Base-by-base conservation (phyloP, 2,797 vertebrate species). In the Pipistrellus kuhlii region DNA sequence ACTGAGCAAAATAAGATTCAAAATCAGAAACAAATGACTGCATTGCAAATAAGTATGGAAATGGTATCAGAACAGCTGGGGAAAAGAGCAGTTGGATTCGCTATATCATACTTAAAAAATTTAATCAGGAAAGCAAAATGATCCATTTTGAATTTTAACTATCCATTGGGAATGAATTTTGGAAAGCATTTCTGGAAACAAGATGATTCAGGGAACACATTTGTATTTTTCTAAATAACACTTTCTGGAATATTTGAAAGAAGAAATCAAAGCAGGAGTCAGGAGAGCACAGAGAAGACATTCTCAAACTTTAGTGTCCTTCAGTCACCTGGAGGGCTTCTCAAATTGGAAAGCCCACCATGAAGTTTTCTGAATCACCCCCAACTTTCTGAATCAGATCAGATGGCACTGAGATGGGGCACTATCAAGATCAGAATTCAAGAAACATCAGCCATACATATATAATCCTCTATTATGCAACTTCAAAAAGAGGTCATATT, bases 1-100 rank as follows among this genome's bases (percentile, higher is more conserved):
- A 30, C 80, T 72, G 64, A 91, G 55, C 46, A 91, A 93, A 88
- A 30, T 88, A 90, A 94, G 9, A 92, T 59, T 86, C 57, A 13
- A 94, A 92, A 84, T 88, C 44, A 68, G 77, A 89, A 90, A 62
- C 64, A 78, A 12, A 38, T 17, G 13, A 77, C 0, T 55, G 18
- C 25, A 86, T 5, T 88, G 30, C 12, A 77, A 64, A 83, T 91
- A 69, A 91, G 15, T 77, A 88, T 91, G 27, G 32, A 89, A 91
- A 35, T 83, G 27, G 5, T 59, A 86, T 27, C 27, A 86, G 13
- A 86, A 82, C 12, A 11, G 32, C 62, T 72, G 20, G 14, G 35
- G 3, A 25, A 46, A 85, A 80, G 68, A 53, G 23, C 2, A 71
- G 75, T 13, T 92, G 81, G 35, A 82, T 20, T 57, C 13, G 71